These are phyloP conservation scores for Pelodiscus sinensis DNA, from an alignment of 2,113 vertebrate species.

Conservation along the genomic window DNA sequence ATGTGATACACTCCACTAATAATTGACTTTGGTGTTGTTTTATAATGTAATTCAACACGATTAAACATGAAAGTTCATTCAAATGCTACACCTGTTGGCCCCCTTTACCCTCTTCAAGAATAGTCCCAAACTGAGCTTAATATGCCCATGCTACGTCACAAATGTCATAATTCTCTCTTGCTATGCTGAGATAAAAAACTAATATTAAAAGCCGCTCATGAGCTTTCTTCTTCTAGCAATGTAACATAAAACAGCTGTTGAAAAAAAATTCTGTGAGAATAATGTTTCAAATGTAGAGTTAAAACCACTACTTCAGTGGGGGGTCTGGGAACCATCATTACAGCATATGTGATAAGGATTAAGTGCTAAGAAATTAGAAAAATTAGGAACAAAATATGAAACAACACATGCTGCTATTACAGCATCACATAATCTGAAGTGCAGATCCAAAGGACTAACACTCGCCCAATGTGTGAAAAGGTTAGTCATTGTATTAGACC, in stretches of 20 bases:
- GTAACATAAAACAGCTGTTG: background rate
- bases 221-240: background rate
- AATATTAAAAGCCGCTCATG: background rate
- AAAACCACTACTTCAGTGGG: background rate
- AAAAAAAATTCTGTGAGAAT: background rate
- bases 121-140: background rate
- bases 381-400: background rate
- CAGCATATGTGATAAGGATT: background rate
- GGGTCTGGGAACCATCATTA: background rate
- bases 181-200: background rate
- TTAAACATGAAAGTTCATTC: background rate
- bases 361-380: background rate
- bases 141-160: background rate
- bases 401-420: constrained; percentile 9
- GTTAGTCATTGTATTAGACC: constrained; percentile 6
- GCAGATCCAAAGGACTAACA: constrained; percentile 55
- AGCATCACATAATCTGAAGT: constrained; percentile 15
- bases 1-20: background rate
- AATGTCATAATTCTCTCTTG: background rate
- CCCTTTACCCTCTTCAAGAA: background rate
- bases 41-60: background rate
- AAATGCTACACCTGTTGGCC: background rate
- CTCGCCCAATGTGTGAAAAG: background rate
- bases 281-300: background rate
- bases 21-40: background rate